Evolutionary conservation across 2,113 vertebrate species (phyloP).

Genomic region (Thoracochromis brauschi): DNA sequence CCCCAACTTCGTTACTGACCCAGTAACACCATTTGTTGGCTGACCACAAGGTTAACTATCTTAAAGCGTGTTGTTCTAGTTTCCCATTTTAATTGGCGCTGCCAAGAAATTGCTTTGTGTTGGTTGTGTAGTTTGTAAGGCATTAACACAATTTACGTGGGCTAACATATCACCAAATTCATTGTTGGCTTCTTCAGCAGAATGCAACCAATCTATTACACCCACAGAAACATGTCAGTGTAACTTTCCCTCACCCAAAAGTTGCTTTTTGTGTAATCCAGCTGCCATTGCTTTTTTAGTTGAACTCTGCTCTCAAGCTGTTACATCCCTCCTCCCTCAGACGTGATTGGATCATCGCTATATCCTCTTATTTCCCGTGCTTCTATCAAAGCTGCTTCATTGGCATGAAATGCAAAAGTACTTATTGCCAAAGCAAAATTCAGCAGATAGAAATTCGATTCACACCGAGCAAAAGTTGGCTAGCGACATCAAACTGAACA

Average conservation of each 20-base stretch:
- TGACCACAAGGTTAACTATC: not conserved
- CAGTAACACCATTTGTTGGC: constrained; percentile 27
- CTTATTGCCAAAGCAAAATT: not conserved
- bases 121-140: not conserved
- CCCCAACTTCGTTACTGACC: constrained; percentile 23
- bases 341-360: constrained; percentile 48
- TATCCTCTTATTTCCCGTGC: constrained; percentile 39
- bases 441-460: not conserved
- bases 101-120: constrained; percentile 3
- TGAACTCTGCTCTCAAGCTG: constrained; percentile 18
- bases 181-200: not conserved
- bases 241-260: not conserved
- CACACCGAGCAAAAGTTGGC: not conserved
- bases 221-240: not conserved
- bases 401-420: constrained; percentile 30
- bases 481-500: not conserved
- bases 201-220: not conserved
- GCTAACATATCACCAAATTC: not conserved
- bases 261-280: constrained; percentile 14
- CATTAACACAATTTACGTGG: not conserved
- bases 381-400: constrained; percentile 41
- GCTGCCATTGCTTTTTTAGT: constrained; percentile 13
- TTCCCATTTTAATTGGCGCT: not conserved
- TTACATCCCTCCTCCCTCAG: constrained; percentile 21
- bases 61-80: not conserved